These are phyloP conservation scores for Pristionchus arcanus DNA, from an alignment of 2,888 invertebrate species.

Conservation along the genomic window DNA sequence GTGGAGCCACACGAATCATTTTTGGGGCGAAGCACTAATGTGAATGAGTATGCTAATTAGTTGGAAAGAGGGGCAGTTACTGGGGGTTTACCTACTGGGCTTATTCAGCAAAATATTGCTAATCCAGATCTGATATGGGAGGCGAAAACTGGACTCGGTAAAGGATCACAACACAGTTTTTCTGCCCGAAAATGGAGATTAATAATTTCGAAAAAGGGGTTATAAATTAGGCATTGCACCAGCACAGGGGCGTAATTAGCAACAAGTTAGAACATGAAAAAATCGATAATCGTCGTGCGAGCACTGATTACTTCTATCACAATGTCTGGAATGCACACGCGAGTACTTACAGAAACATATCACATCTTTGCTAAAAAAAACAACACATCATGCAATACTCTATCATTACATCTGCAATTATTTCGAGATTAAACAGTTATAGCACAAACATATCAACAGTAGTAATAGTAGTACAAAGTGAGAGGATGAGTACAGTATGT, in stretches of 20 bases:
- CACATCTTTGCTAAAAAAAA: not conserved
- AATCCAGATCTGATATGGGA: conserved; percentile 8
- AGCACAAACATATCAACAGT: conserved; percentile 29
- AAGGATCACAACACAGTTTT: not conserved
- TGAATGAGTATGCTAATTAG: conserved; percentile 30
- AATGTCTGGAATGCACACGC: conserved; percentile 1
- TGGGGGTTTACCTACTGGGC: not conserved
- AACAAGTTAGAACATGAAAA: not conserved
- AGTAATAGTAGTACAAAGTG: not conserved
- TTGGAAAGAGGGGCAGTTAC: not conserved
- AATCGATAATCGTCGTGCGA: conserved; percentile 15
- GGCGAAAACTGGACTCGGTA: not conserved
- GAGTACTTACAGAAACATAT: conserved; percentile 41
- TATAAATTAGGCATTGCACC: conserved; percentile 31
- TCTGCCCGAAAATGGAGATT: not conserved
- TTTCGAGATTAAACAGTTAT: not conserved
- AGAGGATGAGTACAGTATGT: not conserved
- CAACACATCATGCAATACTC: conserved; percentile 41
- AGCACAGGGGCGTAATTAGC: not conserved
- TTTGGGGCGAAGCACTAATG: not conserved
- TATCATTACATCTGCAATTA: not conserved
- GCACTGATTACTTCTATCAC: not conserved
- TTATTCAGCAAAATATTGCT: not conserved
- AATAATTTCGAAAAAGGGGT: conserved; percentile 15
- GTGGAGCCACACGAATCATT: not conserved